These are phyloP conservation scores for Mesocentrotus franciscanus DNA, from an alignment of 53 echinoderm and acorn worm genomes.

Conservation along the genomic window DNA sequence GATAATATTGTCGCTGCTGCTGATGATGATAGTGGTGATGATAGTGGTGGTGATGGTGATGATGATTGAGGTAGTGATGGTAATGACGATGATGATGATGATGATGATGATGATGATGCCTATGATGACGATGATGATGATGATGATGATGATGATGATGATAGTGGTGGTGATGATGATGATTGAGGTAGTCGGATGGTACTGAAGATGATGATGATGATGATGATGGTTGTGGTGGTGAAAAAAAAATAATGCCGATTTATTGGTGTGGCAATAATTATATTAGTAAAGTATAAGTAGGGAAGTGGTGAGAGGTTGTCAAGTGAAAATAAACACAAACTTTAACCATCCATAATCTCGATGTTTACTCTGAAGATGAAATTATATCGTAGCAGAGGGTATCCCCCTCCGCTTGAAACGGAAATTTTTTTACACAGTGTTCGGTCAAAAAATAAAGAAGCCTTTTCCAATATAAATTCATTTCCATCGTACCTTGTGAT, in stretches of 20 bases:
- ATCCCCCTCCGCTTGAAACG: background rate
- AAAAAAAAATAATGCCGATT: background rate
- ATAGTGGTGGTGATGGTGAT: background rate
- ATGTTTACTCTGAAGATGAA: background rate
- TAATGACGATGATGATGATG: background rate
- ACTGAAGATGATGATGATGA: too few species aligned
- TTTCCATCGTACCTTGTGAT: background rate
- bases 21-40: constrained; percentile 32
- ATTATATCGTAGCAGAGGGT: background rate
- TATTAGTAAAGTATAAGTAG: too few species aligned
- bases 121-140: background rate
- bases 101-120: background rate
- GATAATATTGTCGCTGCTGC: background rate
- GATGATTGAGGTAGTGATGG: background rate
- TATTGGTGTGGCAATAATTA: too few species aligned
- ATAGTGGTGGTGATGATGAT: too few species aligned
- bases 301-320: too few species aligned
- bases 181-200: too few species aligned
- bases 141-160: background rate
- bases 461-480: background rate
- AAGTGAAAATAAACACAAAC: too few species aligned
- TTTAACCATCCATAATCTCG: too few species aligned
- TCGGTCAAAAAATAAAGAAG: background rate
- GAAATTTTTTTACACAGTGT: background rate
- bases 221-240: too few species aligned